These are phyloP conservation scores for Nomada hirtipes DNA, from an alignment of 2,888 invertebrate genomes.

Conservation along the genomic window DNA sequence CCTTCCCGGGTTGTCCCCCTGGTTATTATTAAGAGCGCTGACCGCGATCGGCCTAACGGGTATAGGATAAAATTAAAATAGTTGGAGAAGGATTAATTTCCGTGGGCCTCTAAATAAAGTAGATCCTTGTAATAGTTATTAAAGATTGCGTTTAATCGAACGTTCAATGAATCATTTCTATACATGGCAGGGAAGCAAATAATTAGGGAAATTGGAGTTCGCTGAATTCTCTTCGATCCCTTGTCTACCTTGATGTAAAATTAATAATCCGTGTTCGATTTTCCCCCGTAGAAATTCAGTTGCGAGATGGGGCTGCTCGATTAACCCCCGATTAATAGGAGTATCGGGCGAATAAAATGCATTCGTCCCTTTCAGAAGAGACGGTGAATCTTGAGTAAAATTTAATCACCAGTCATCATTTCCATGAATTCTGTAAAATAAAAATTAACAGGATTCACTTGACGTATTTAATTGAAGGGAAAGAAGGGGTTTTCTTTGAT, in stretches of 20 bases:
- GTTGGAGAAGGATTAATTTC: not conserved
- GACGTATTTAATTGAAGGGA: not conserved
- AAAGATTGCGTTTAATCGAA: conserved; percentile 43
- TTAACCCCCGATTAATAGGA: conserved; percentile 17
- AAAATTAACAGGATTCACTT: conserved; percentile 15
- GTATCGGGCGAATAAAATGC: conserved; percentile 36
- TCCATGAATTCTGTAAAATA: conserved; percentile 89
- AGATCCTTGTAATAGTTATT: not conserved
- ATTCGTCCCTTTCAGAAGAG: conserved; percentile 12
- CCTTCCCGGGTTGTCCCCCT: not conserved
- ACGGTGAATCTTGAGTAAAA: not conserved
- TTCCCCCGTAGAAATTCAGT: conserved; percentile 23
- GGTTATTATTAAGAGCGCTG: conserved; percentile 16
- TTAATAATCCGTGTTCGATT: not conserved
- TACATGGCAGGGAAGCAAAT: conserved; percentile 20
- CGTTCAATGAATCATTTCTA: conserved; percentile 22
- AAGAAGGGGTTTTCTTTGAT: not conserved
- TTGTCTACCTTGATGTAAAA: conserved; percentile 2
- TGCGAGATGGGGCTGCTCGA: conserved; percentile 7
- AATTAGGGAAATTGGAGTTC: conserved; percentile 8
- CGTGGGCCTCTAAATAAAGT: not conserved
- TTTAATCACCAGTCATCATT: conserved; percentile 92
- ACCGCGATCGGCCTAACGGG: not conserved
- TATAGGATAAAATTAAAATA: not conserved
- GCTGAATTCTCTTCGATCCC: conserved; percentile 5